Percentiles rank a stretch among this genome's conserved stretches.
Conservation (phyloP, 2,113 vertebrate species). For the Malurus cyaneus region DNA sequence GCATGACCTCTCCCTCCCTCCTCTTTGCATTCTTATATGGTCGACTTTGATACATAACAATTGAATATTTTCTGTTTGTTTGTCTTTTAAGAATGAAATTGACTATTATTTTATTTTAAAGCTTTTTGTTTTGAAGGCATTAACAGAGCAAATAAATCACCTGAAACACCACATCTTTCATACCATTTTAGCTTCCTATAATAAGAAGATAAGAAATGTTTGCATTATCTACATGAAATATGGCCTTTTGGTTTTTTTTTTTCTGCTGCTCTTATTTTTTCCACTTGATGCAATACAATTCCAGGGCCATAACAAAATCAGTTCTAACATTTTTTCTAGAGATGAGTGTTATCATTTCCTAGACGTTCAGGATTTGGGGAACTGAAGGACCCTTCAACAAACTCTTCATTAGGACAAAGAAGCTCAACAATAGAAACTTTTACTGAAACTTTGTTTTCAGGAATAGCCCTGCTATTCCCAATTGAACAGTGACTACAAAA, state of each 20-base stretch:
- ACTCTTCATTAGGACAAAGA: fast-evolving
- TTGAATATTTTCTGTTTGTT: neutral
- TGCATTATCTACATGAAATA: neutral
- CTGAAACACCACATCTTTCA: neutral
- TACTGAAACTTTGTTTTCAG: neutral
- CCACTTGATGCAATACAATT: neutral
- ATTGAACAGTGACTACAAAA: fast-evolving
- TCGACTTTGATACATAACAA: neutral
- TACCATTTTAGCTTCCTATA: fast-evolving
- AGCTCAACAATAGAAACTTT: neutral
- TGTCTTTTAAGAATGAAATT: neutral
- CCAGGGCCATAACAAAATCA: neutral
- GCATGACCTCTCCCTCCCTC: neutral
- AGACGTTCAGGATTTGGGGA: neutral
- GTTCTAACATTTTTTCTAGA: neutral
- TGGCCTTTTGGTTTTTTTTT: neutral
- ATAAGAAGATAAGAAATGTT: neutral
- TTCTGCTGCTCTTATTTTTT: neutral
- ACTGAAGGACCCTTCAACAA: neutral
- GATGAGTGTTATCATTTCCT: neutral
- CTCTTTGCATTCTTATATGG: neutral
- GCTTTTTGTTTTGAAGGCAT: neutral
- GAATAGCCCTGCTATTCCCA: neutral
- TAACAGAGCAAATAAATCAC: neutral
- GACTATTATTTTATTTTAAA: neutral